These are phyloP conservation scores for Apteryx owenii DNA, from an alignment of 2,113 vertebrate species.

Conservation along the genomic window DNA sequence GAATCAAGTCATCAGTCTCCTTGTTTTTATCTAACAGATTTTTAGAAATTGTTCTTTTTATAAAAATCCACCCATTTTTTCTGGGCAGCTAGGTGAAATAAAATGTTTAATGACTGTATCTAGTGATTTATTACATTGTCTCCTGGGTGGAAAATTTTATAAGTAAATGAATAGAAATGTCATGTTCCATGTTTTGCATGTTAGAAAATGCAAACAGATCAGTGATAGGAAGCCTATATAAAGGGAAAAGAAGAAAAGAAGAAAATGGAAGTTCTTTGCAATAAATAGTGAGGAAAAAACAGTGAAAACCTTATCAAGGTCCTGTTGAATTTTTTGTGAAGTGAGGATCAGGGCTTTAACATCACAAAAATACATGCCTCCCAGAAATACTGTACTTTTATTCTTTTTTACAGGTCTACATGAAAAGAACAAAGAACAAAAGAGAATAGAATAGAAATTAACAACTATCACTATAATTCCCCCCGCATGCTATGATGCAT, in stretches of 20 bases:
- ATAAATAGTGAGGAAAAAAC: background rate
- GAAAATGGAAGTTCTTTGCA: background rate
- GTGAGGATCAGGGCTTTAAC: background rate
- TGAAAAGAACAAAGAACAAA: background rate
- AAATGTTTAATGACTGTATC: conserved; percentile 1
- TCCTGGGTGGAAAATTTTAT: background rate
- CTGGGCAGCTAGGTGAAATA: background rate
- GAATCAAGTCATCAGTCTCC: background rate
- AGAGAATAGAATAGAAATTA: background rate
- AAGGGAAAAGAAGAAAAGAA: background rate
- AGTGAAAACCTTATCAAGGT: background rate
- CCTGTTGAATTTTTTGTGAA: background rate
- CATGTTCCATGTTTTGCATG: background rate
- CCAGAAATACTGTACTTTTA: background rate
- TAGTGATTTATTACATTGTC: conserved; percentile 36
- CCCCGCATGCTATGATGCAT: background rate
- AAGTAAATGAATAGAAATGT: background rate
- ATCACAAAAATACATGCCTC: background rate
- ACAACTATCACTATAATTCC: background rate
- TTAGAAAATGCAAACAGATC: background rate
- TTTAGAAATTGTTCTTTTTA: background rate
- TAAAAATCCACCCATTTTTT: background rate
- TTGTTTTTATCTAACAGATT: background rate
- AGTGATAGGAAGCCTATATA: background rate
- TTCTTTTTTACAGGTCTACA: background rate